phyloP scores from a whole-genome alignment of 2,797 vertebrate species.

The Labeo calbasu region DNA sequence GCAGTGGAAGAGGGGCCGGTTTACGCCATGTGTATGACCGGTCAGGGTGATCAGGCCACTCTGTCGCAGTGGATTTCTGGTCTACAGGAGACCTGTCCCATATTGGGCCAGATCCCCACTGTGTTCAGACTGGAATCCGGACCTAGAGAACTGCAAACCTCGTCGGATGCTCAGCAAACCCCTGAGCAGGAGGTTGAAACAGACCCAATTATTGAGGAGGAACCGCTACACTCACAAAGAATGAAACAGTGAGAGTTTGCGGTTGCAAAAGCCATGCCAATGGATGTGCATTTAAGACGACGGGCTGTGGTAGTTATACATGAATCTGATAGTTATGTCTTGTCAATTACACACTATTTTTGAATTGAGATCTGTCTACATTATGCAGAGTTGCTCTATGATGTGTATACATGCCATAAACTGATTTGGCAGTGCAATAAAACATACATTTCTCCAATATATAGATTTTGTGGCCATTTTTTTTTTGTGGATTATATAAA shows the following conservation, averaged over 20 bases:
- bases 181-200: slow-evolving; percentile 10
- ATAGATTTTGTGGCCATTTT: neutral
- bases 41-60: slow-evolving; percentile 80
- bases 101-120: slow-evolving; percentile 81
- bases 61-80: slow-evolving; percentile 87
- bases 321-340: neutral
- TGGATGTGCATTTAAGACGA: neutral
- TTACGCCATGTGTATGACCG: slow-evolving; percentile 87
- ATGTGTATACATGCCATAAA: neutral
- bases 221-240: slow-evolving; percentile 55
- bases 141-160: slow-evolving; percentile 66
- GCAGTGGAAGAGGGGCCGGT: slow-evolving; percentile 87
- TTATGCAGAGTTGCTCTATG: neutral
- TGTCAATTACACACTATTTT: neutral
- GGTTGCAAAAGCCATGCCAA: neutral
- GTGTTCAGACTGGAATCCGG: slow-evolving; percentile 81
- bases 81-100: slow-evolving; percentile 84
- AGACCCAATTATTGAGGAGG: slow-evolving; percentile 62
- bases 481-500: neutral
- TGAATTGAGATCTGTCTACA: neutral
- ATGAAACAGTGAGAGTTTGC: slow-evolving; percentile 67
- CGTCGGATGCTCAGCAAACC: neutral
- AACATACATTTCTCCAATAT: neutral
- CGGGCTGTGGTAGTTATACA: neutral
- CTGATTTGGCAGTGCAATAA: slow-evolving; percentile 14